Percentiles rank a stretch among this genome's conserved stretches.
These are phyloP conservation scores for Tetrao urogallus DNA, from an alignment of 2,113 vertebrate species.

Conservation along the genomic window DNA sequence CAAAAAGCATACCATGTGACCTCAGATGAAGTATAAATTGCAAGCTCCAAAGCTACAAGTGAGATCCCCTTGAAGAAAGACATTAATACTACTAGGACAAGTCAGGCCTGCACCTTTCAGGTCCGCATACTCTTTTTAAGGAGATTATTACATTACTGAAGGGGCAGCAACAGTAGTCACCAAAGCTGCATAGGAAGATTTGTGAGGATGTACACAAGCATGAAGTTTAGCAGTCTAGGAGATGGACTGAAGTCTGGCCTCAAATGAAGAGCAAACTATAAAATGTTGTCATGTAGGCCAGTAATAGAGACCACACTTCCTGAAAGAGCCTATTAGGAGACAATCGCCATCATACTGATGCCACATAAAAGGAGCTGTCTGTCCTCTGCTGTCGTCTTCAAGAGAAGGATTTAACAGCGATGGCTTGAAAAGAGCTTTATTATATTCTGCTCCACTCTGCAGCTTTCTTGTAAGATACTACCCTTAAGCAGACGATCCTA, in stretches of 20 bases:
- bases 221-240: conserved; percentile 41
- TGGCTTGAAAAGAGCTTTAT: not conserved
- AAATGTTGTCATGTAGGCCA: conserved; percentile 34
- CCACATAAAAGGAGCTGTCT: not conserved
- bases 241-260: conserved; percentile 28
- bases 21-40: not conserved
- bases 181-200: conserved; percentile 27
- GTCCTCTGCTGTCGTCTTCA: conserved; percentile 17
- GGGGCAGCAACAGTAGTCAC: conserved; percentile 23
- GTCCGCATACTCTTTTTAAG: not conserved
- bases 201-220: conserved; percentile 24
- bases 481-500: not conserved
- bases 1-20: not conserved
- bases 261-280: conserved; percentile 36
- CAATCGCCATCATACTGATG: not conserved
- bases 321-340: not conserved
- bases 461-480: not conserved
- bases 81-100: not conserved
- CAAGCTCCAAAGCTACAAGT: not conserved
- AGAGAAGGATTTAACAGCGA: not conserved
- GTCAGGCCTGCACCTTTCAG: conserved; percentile 4
- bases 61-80: not conserved
- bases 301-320: not conserved
- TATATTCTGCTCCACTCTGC: not conserved
- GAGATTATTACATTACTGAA: conserved; percentile 31